Base-by-base conservation (phyloP, 1,140 invertebrate genomes). In the Drosophila varians region DNA sequence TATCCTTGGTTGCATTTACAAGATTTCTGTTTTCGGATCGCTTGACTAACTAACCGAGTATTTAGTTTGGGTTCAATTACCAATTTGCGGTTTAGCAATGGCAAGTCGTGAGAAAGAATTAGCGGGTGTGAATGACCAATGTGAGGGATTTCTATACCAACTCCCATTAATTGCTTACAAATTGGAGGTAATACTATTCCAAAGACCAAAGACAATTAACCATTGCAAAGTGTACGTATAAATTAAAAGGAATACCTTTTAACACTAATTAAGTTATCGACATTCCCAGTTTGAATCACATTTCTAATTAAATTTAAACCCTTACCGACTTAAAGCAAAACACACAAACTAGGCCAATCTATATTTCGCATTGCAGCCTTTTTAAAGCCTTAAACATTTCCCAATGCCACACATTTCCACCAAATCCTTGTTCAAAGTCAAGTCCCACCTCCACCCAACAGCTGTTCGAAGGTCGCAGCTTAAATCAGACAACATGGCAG, bases 21-120 rank as follows among this genome's bases (percentile, higher is more conserved):
- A 84, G 75, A 84, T 72, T 84, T 84, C 75, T 84, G 65, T 71
- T 66, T 84, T 84, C 65, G 84, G 56, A 79, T 66, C 75, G 79
- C 75, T 86, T 79, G 75, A 84, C 71, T 86, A 86, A 79, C 56
- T 60, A 57, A 74, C 60, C 26, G 14, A 19, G 42, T 42, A 16
- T 28, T 45, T 48, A 34, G 47, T 38, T 34, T 26, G 36, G 68
- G 53, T 74, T 75, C 65, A 79, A 84, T 86, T 79, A 68, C 71
- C 65, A 46, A 72, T 49, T 66, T 84, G 80, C 61, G 80, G 79
- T 86, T 79, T 69, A 19, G 52, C 69, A 53, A 53, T 62, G 48
- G 42, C 25, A 26, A 66, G 26, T 72, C 57, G 69, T 73, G 55
- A 71, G 68, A 70, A 71, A 70, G 31, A 66, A 66, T 72, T 64